Evolutionary conservation across 2,797 vertebrate species (phyloP).

Genomic region (Antennarius maculatus): DNA sequence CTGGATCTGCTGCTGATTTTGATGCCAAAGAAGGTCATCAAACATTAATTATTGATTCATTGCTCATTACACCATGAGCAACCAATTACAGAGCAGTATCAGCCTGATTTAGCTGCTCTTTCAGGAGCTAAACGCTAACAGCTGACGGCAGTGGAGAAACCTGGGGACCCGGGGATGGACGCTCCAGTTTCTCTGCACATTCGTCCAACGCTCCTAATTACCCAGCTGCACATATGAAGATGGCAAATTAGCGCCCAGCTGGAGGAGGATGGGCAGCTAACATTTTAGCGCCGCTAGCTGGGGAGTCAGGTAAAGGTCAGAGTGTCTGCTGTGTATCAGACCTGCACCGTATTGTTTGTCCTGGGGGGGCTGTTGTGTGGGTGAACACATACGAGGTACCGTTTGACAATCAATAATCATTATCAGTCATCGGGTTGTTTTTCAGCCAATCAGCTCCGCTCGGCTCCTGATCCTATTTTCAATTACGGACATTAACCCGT

Average conservation of each 20-base stretch:
- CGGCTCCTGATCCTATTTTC: too few relatives aligned
- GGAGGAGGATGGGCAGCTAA: slow-evolving; percentile 25
- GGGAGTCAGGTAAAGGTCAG: slow-evolving; percentile 62
- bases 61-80: too few relatives aligned
- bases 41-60: too few relatives aligned
- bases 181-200: slow-evolving; percentile 15
- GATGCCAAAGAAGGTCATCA: too few relatives aligned
- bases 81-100: too few relatives aligned
- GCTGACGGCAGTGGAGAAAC: too few relatives aligned
- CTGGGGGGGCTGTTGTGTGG: neutral
- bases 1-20: too few relatives aligned
- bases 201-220: slow-evolving; percentile 55
- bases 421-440: neutral
- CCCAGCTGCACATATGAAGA: slow-evolving; percentile 34
- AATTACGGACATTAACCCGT: too few relatives aligned
- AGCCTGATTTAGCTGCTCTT: too few relatives aligned
- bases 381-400: neutral
- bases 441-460: too few relatives aligned
- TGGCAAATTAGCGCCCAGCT: slow-evolving; percentile 70
- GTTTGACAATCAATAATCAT: neutral
- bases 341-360: slow-evolving; percentile 30
- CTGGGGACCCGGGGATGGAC: slow-evolving; percentile 23
- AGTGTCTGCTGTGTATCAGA: slow-evolving; percentile 38
- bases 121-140: too few relatives aligned
- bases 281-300: slow-evolving; percentile 37